Evolutionary conservation across 2,113 vertebrate species (phyloP).

Genomic region (Coryphaenoides rupestris): DNA sequence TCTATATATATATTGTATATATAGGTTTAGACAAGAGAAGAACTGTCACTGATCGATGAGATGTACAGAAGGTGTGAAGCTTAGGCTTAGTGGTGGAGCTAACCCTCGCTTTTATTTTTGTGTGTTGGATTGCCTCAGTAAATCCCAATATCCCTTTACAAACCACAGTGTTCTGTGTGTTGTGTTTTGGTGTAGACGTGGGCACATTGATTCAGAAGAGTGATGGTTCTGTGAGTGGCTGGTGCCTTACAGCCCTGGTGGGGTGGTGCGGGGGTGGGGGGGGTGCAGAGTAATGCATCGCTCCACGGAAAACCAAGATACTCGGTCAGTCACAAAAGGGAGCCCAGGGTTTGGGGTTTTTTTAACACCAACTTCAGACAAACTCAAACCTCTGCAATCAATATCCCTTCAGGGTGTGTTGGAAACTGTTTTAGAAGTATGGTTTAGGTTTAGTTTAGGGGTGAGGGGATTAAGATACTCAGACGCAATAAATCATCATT

Average conservation of each 20-base stretch:
- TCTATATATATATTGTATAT: no score
- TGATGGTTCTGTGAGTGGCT: constrained; percentile 57
- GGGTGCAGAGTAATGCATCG: constrained; percentile 61
- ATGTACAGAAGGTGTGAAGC: no score
- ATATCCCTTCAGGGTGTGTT: no score
- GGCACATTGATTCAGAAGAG: constrained; percentile 61
- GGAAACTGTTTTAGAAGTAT: neutral
- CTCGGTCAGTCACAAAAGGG: constrained; percentile 35
- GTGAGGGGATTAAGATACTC: neutral
- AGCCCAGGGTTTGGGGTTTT: constrained; percentile 37
- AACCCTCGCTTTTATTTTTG: no score
- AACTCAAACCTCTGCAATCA: no score
- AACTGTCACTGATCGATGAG: no score
- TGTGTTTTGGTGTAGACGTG: constrained; percentile 29
- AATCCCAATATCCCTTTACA: no score
- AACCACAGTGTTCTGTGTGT: constrained; percentile 6
- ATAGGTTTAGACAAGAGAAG: no score
- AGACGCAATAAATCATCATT: no score
- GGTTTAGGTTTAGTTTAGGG: neutral
- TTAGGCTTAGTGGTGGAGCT: no score
- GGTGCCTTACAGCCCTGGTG: constrained; percentile 46
- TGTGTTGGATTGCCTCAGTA: no score
- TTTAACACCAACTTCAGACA: constrained; percentile 13
- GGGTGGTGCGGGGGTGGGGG: no score
- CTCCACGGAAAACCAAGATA: constrained; percentile 45